phyloP scores from a whole-genome alignment of 2,113 vertebrate species.

The Microtus pennsylvanicus region DNA sequence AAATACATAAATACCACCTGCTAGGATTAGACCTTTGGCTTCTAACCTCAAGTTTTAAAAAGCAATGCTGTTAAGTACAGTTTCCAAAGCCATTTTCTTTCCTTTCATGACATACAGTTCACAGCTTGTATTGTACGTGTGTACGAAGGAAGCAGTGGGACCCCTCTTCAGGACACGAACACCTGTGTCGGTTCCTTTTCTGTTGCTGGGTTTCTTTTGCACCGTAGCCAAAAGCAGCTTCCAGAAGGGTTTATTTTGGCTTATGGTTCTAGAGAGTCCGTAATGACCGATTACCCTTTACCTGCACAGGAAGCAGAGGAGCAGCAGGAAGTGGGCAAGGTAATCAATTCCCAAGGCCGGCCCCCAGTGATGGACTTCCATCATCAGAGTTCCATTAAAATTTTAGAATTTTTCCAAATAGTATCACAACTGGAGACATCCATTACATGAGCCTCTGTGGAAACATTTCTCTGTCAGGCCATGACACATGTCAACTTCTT shows the following conservation, averaged over 20 bases:
- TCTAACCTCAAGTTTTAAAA: conserved; percentile 62
- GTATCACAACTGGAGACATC: neutral
- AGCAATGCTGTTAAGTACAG: neutral
- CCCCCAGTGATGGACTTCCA: neutral
- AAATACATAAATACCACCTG: neutral
- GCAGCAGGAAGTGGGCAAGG: neutral
- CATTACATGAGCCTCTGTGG: too few relatives aligned
- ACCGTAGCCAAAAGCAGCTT: neutral
- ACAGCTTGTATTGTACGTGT: neutral
- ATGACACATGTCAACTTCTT: neutral
- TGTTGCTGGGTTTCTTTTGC: neutral
- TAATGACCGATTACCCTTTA: neutral
- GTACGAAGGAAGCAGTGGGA: neutral
- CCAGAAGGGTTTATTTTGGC: neutral
- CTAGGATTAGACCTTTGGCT: neutral
- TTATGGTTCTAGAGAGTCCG: neutral
- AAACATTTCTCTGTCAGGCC: neutral
- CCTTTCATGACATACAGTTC: neutral
- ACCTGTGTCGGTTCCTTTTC: neutral
- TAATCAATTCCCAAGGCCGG: neutral
- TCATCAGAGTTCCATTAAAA: neutral
- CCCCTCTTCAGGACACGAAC: neutral
- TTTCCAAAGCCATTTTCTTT: neutral
- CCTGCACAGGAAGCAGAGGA: neutral
- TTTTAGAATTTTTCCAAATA: neutral